phyloP scores from a whole-genome alignment of 2,888 invertebrate species.

The Myathropa florea region DNA sequence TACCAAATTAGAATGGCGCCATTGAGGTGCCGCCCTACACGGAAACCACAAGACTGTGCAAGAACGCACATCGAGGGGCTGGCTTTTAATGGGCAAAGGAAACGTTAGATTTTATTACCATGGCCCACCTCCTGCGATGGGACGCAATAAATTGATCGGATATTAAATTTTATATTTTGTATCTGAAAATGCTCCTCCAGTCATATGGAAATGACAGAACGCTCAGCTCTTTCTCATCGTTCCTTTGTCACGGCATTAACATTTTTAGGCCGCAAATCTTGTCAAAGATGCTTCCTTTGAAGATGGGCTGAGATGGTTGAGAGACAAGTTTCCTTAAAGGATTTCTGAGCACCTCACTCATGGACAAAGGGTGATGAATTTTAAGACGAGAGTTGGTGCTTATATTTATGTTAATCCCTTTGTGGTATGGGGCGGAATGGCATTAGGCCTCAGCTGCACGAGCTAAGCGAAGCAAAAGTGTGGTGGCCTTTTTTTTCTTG shows the following conservation, averaged over 20 bases:
- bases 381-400: background rate
- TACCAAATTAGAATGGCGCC: slow-evolving; percentile 40
- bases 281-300: background rate
- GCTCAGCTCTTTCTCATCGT: background rate
- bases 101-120: background rate
- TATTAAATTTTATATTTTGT: slow-evolving; percentile 44
- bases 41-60: background rate
- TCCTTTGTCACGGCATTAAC: background rate
- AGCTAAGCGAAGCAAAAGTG: background rate
- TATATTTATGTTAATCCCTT: background rate
- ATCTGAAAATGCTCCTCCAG: background rate
- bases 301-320: background rate
- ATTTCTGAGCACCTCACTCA: too few species aligned
- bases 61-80: background rate
- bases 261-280: background rate
- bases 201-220: background rate
- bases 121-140: background rate
- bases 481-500: background rate
- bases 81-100: background rate
- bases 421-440: background rate
- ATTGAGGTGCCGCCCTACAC: slow-evolving; percentile 3
- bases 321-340: background rate
- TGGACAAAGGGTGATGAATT: background rate
- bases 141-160: slow-evolving; percentile 38
- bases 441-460: background rate